A percentile compares a stretch with the other conserved stretches of the same genome.
Conservation (phyloP, 2,113 vertebrate species). For the Vidua macroura region DNA sequence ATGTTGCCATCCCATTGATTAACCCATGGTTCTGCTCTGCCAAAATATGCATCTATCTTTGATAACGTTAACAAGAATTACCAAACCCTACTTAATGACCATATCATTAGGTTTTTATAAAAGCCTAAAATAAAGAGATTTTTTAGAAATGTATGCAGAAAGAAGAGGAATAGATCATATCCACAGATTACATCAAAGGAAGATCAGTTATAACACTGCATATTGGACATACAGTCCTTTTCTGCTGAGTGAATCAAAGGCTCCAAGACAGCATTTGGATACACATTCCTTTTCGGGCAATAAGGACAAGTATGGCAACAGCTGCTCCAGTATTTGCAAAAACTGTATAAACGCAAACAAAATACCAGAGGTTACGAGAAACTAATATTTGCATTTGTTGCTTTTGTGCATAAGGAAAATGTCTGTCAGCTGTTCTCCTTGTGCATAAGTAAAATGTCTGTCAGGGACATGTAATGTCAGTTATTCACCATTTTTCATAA, state of each 20-base stretch:
- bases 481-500: slow-evolving; percentile 20
- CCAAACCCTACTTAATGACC: not conserved
- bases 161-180: not conserved
- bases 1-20: not conserved
- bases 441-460: slow-evolving; percentile 5
- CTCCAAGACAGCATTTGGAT: not conserved
- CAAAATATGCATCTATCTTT: not conserved
- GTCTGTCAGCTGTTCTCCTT: not conserved
- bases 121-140: slow-evolving; percentile 3
- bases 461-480: not conserved
- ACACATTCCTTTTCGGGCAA: not conserved
- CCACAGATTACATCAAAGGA: not conserved
- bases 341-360: slow-evolving; percentile 45
- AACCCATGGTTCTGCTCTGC: not conserved
- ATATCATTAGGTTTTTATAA: not conserved
- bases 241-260: slow-evolving; percentile 12
- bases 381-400: slow-evolving; percentile 41
- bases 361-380: slow-evolving; percentile 50
- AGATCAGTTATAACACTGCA: not conserved
- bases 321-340: slow-evolving; percentile 63
- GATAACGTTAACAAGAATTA: not conserved
- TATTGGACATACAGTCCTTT: not conserved
- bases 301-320: slow-evolving; percentile 60
- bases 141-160: not conserved
- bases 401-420: not conserved